A percentile compares a stretch with the other conserved stretches of the same genome.
Conservation (phyloP, 2,113 vertebrate species). For the Pachyramphus minor region DNA sequence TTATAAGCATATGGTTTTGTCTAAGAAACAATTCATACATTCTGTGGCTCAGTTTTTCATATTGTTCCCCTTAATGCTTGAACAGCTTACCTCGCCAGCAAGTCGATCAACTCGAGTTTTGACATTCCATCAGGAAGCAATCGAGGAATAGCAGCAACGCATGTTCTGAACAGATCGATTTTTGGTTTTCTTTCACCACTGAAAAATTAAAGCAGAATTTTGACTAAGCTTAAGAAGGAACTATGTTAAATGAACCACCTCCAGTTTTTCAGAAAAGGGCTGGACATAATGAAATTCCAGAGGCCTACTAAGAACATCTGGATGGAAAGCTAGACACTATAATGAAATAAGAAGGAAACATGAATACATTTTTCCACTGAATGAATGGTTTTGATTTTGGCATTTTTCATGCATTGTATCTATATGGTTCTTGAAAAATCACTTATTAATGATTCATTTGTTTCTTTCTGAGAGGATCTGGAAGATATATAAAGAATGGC, state of each 20-base stretch:
- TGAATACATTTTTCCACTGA: not conserved
- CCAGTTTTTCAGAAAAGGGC: not conserved
- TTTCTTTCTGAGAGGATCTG: not conserved
- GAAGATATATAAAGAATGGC: not conserved
- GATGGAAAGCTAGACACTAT: not conserved
- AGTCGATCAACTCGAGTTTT: conserved; percentile 94
- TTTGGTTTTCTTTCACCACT: conserved; percentile 98
- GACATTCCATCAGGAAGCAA: conserved; percentile 97
- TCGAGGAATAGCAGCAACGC: conserved; percentile 95
- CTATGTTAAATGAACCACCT: not conserved
- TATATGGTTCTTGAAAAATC: not conserved
- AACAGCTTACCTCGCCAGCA: conserved; percentile 85
- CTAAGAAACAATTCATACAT: not conserved
- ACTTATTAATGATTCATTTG: not conserved
- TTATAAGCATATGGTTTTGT: not conserved
- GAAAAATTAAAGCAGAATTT: conserved; percentile 47
- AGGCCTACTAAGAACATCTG: not conserved
- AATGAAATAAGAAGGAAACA: not conserved
- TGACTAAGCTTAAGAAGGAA: not conserved
- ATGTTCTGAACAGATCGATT: conserved; percentile 96
- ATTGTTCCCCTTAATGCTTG: not conserved
- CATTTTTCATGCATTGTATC: not conserved
- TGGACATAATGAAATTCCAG: not conserved
- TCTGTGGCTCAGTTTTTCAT: not conserved
- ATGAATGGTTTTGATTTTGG: not conserved